Evolutionary conservation across 2,888 invertebrate species (phyloP).

Genomic region (Ormyrus thymus): DNA sequence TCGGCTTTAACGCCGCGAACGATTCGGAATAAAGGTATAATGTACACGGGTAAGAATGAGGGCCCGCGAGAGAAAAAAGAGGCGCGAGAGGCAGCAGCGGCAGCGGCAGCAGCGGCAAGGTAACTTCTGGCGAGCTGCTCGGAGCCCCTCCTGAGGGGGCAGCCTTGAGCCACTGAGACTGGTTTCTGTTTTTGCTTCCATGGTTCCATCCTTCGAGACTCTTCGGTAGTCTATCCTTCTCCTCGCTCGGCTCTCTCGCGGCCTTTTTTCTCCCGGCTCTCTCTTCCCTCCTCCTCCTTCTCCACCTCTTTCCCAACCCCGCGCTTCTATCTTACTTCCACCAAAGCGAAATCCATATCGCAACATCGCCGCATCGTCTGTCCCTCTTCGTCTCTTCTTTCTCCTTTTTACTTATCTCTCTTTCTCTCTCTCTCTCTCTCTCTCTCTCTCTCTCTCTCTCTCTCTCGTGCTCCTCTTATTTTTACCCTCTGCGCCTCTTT

Average conservation of each 20-base stretch:
- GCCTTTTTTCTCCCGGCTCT: conserved; percentile 45
- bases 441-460: conserved; percentile 22
- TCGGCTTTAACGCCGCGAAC: conserved; percentile 51
- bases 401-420: conserved; percentile 46
- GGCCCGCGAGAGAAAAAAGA: conserved; percentile 31
- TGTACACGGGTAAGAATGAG: neutral
- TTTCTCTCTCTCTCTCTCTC: conserved; percentile 48
- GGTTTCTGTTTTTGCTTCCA: conserved; percentile 74
- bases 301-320: conserved; percentile 37
- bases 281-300: conserved; percentile 34
- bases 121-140: conserved; percentile 55
- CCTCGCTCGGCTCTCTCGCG: conserved; percentile 44
- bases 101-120: conserved; percentile 26
- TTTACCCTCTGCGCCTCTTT: conserved; percentile 51
- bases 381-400: conserved; percentile 53
- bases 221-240: conserved; percentile 57
- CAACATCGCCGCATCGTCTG: conserved; percentile 49
- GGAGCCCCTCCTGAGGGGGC: conserved; percentile 58
- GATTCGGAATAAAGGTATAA: conserved; percentile 54
- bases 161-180: conserved; percentile 75
- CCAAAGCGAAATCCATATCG: conserved; percentile 56
- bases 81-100: conserved; percentile 33
- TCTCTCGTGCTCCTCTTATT: conserved; percentile 35
- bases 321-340: conserved; percentile 54
- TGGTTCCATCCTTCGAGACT: conserved; percentile 71